These are phyloP conservation scores for Haliclona indistincta DNA, from an alignment of 37 sponge, comb jelly and placozoan genomes.

Conservation along the genomic window DNA sequence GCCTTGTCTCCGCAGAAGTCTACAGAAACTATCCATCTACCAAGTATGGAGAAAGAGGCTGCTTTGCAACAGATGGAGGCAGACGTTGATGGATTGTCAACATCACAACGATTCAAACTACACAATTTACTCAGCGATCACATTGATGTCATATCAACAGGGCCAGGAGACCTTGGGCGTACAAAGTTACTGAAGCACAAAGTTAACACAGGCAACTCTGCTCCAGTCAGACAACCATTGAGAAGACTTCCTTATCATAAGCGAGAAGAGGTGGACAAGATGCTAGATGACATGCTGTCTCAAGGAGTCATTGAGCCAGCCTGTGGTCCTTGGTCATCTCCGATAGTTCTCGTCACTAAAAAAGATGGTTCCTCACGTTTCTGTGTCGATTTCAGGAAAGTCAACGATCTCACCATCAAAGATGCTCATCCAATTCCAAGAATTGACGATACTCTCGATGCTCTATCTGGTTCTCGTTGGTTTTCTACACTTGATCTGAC, in stretches of 20 bases:
- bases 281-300: constrained; percentile 4
- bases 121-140: no score
- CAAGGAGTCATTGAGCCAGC: constrained; percentile 20
- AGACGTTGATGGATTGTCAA: no score
- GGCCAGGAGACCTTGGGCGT: background rate
- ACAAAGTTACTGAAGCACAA: background rate
- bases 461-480: constrained; percentile 1
- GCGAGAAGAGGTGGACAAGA: constrained; percentile 13
- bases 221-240: constrained; percentile 42
- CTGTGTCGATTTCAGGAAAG: constrained; percentile 26
- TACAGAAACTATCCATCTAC: no score
- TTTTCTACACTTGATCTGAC: constrained; percentile 24
- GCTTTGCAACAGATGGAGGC: no score
- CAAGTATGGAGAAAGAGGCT: no score
- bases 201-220: constrained; percentile 23
- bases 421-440: constrained; percentile 26
- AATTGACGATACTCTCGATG: constrained; percentile 29
- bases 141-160: background rate
- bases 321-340: constrained; percentile 27
- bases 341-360: constrained; percentile 33
- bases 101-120: no score
- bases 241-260: constrained; percentile 5
- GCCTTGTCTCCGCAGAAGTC: no score
- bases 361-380: constrained; percentile 24
- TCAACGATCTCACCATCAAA: constrained; percentile 20